Evolutionary conservation across 2,797 vertebrate genomes (phyloP), one percentile per base, ranked within the genome.

Genomic region (Microcaecilia unicolor): DNA sequence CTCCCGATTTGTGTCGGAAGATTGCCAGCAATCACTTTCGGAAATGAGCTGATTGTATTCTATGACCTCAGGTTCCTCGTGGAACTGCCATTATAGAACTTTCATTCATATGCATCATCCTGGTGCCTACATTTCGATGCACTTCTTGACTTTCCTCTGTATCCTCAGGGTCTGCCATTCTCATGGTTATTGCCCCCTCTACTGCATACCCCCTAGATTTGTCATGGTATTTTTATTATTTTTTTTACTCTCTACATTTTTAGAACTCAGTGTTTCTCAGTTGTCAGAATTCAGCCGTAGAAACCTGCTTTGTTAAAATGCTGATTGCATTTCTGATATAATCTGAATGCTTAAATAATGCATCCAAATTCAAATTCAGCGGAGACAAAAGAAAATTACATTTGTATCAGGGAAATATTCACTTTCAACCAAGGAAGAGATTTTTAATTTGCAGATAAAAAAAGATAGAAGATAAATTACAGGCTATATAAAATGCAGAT

Each of bases 301-400:
- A 70, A 51, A 3, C 9, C 63, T 57, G 5, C 49, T 62, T 59
- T 64, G 37, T 51, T 64, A 54, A 45, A 48, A 56, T 52, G 45
- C 29, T 51, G 27, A 53, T 50, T 15, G 10, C 24, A 52, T 47
- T 59, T 41, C 48, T 62, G 64, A 60, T 67, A 58, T 23, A 52
- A 54, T 30, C 8, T 41, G 35, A 34, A 67, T 39, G 29, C 24
- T 59, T 72, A 62, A 70, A 50, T 34, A 61, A 56, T 49, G 35
- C 18, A 51, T 22, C 51, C 39, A 63, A 22, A 60, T 52, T 64
- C 32, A 64, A 63, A 59, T 51, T 54, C 49, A 65, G 9, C 45
- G 18, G 24, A 46, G 38, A 61, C 54, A 51, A 68, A 51, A 6
- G 30, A 31, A 58, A 76, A 64, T 57, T 64, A 11, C 51, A 37